Evolutionary conservation across 2,113 vertebrate genomes (phyloP), one percentile per base, ranked within the genome.

Genomic region (Mus pahari): DNA sequence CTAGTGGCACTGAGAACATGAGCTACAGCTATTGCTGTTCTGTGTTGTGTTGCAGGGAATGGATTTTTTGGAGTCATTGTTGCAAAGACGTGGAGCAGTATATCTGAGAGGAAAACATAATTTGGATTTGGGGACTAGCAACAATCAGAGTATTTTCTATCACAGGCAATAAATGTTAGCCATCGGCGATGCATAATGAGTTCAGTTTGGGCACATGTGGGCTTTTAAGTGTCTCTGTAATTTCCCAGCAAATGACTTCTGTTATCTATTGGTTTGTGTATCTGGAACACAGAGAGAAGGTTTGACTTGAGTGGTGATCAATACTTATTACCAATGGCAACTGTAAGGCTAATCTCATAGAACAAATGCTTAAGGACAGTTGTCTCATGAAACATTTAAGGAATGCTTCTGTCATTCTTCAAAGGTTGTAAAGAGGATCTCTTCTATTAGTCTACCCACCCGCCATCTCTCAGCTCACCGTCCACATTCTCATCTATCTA

Each of bases 181-280:
- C 58, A 39, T 79, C 66, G 24, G 68, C 64, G 4, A 28, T n/a
- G 12, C 19, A 82, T 45, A 42, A 68, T 50, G 64, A 92, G 55
- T 88, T 71, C 9, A 20, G 33, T 58, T 92, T 50, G 13, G 28
- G 70, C 55, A 28, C 39, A 4, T 92, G 39, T 28, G 55, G 3
- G 60, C 62, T 87, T 87, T 90, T 75, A 84, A 66, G 10, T 50
- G 36, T 86, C 53, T 92, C 86, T 92, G 13, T 88, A 60, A 87
- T 79, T 7, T 26, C 42, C 45, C 11, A 84, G 79, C 50, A 50
- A 50, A 31, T 42, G 55, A 17, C 71, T 68, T 60, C 71, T 39
- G 48, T 62, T 73, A 12, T 55, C 83, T 60, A 16, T 91, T 58
- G 74, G 77, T 45, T 24, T 60, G 12, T 62, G 48, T 28, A 58